Evolutionary conservation across 2,888 invertebrate genomes (phyloP).

Genomic region (Thymelicus sylvestris): DNA sequence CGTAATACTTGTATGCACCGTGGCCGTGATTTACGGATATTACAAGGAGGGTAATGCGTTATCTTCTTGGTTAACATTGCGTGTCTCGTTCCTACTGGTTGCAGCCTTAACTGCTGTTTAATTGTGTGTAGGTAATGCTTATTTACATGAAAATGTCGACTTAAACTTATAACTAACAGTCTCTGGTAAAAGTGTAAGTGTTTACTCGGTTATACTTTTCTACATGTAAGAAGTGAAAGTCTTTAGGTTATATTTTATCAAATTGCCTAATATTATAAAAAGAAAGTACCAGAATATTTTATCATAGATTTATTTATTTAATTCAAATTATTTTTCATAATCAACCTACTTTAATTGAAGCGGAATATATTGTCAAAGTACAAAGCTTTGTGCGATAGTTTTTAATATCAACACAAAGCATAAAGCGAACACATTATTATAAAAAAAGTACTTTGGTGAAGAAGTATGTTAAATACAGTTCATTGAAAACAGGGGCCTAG

Average conservation of each 20-base stretch:
- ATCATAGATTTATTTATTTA: too few species aligned
- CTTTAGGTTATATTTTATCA: too few species aligned
- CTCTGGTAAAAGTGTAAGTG: too few species aligned
- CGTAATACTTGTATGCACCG: slow-evolving; percentile 18
- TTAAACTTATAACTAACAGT: too few species aligned
- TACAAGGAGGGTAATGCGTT: slow-evolving; percentile 32
- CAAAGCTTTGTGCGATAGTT: slow-evolving; percentile 25
- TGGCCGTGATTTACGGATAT: slow-evolving; percentile 35
- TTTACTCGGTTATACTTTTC: too few species aligned
- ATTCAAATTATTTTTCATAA: too few species aligned
- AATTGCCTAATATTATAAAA: too few species aligned
- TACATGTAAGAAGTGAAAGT: too few species aligned
- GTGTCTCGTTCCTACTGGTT: slow-evolving; percentile 10
- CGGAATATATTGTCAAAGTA: slow-evolving; percentile 5
- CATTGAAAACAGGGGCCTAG: slow-evolving; percentile 17
- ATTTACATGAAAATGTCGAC: too few species aligned
- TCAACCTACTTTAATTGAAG: neutral
- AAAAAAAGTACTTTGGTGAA: slow-evolving; percentile 26
- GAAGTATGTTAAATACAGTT: slow-evolving; percentile 28
- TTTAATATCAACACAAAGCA: slow-evolving; percentile 28
- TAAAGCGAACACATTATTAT: neutral
- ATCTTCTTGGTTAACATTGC: slow-evolving; percentile 26
- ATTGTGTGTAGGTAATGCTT: neutral
- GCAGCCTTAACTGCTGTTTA: neutral
- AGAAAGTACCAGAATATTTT: too few species aligned